phyloP scores from a whole-genome alignment of 2,113 vertebrate species.

The Ciconia stormi region DNA sequence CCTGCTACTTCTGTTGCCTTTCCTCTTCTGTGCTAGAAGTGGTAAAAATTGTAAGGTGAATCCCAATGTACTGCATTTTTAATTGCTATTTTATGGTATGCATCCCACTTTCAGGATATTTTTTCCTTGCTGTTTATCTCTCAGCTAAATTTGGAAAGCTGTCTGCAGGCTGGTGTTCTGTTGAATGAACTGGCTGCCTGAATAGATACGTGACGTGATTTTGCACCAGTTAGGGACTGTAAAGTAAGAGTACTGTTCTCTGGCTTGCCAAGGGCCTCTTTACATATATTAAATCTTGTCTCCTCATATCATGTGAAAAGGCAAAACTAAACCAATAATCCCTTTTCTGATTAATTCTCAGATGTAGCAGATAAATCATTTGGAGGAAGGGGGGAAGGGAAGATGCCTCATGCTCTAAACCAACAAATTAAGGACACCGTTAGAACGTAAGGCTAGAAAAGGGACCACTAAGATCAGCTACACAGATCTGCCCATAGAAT shows the following conservation, averaged over 20 bases:
- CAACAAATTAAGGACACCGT: neutral
- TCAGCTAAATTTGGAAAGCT: slow-evolving; percentile 56
- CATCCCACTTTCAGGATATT: neutral
- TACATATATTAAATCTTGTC: neutral
- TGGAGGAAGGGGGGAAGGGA: neutral
- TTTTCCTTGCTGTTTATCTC: slow-evolving; percentile 42
- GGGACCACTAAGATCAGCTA: neutral
- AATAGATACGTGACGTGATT: neutral
- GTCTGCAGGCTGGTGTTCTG: slow-evolving; percentile 26
- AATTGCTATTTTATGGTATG: neutral
- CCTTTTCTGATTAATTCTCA: neutral
- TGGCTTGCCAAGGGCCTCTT: neutral
- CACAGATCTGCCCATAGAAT: neutral
- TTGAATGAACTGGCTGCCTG: slow-evolving; percentile 13
- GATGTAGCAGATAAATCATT: neutral
- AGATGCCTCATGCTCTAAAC: neutral
- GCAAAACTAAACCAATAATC: neutral
- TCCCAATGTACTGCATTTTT: neutral
- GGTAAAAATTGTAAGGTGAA: neutral
- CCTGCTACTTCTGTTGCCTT: neutral
- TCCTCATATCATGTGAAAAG: neutral
- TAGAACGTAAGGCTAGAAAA: neutral
- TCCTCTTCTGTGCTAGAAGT: neutral
- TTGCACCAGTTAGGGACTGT: neutral
- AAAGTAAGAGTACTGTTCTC: neutral